Evolutionary conservation across 2,113 vertebrate species (phyloP).

Genomic region (Ctenomys sociabilis): DNA sequence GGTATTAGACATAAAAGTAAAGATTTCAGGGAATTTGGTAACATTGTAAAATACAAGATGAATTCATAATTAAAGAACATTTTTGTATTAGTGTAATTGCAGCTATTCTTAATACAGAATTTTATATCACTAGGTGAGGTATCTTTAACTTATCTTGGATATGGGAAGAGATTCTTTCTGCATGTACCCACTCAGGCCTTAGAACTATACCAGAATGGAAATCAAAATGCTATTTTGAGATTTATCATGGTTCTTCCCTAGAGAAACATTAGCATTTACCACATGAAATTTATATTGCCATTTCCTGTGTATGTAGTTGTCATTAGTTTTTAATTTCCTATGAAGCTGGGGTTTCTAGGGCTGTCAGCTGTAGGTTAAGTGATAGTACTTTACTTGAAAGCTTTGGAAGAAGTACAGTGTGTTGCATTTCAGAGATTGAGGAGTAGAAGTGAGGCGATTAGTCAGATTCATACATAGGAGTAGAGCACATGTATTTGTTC

Average conservation of each 20-base stretch:
- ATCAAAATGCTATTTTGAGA: not conserved
- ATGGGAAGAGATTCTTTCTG: not conserved
- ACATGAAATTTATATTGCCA: accelerated
- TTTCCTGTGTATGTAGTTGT: too few species aligned
- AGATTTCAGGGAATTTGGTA: not conserved
- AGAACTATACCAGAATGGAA: not conserved
- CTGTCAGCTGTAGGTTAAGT: too few species aligned
- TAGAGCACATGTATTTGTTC: not conserved
- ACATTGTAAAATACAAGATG: not conserved
- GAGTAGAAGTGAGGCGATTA: accelerated
- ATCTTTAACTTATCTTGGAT: not conserved
- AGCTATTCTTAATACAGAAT: not conserved
- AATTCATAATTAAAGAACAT: not conserved
- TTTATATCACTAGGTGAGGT: not conserved
- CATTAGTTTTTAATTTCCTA: too few species aligned
- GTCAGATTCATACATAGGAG: too few species aligned
- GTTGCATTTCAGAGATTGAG: not conserved
- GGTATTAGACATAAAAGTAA: not conserved
- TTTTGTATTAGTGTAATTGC: not conserved
- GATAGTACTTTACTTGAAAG: not conserved
- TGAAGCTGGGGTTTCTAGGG: not conserved
- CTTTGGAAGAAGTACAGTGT: not conserved
- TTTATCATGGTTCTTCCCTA: not conserved
- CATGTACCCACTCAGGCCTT: not conserved
- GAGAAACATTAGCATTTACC: not conserved